phyloP scores from a whole-genome alignment of 1,140 invertebrate genomes.

The Aleiodes sp. region DNA sequence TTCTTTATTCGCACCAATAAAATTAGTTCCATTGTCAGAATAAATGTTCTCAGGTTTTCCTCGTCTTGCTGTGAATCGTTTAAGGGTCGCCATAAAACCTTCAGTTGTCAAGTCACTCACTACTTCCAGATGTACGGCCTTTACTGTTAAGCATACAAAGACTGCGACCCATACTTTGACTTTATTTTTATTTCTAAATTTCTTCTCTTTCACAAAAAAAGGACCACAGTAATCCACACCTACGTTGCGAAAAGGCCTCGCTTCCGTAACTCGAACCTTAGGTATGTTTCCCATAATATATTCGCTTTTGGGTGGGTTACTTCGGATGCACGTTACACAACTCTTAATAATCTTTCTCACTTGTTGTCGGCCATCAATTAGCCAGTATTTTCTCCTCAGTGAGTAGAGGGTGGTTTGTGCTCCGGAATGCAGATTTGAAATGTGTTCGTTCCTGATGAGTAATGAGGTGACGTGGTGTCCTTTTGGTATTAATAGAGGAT shows the following conservation, averaged over 20 bases:
- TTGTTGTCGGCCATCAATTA: conserved; percentile 18
- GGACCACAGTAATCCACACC: conserved; percentile 53
- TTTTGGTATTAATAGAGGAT: conserved; percentile 34
- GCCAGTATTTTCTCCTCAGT: conserved; percentile 37
- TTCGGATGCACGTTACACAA: conserved; percentile 32
- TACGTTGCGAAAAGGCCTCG: conserved; percentile 45
- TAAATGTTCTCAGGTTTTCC: conserved; percentile 39
- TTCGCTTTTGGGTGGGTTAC: conserved; percentile 20
- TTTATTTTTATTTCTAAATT: conserved; percentile 25
- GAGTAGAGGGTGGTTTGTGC: conserved; percentile 19
- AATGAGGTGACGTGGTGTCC: conserved; percentile 16
- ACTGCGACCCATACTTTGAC: conserved; percentile 52
- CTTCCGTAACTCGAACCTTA: conserved; percentile 36
- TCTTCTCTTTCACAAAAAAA: conserved; percentile 41
- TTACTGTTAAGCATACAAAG: conserved; percentile 53
- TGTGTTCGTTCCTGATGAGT: conserved; percentile 11
- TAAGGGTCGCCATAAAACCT: conserved; percentile 43
- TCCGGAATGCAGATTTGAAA: conserved; percentile 23
- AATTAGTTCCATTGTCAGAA: conserved; percentile 45
- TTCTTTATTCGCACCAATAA: conserved; percentile 40
- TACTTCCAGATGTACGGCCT: conserved; percentile 56
- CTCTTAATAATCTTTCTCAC: conserved; percentile 21
- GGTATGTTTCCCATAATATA: conserved; percentile 51
- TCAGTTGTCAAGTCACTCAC: conserved; percentile 47
- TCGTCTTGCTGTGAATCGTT: conserved; percentile 45